A percentile compares a stretch with the other conserved stretches of the same genome.
phyloP scores from a whole-genome alignment of 2,797 vertebrate genomes.

The Euphonia xanthogaster region DNA sequence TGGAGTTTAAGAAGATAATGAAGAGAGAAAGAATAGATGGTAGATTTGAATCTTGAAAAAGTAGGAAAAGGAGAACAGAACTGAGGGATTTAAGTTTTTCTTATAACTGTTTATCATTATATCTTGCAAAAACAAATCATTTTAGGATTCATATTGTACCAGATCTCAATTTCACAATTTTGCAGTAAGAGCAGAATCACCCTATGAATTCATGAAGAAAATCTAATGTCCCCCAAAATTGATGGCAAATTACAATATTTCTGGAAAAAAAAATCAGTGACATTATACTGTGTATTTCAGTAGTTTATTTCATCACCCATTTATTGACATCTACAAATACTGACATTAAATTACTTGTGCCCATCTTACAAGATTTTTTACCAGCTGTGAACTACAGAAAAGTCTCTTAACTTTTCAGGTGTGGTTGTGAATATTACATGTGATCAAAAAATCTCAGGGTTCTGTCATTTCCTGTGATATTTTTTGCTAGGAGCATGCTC shows the following conservation, averaged over 20 bases:
- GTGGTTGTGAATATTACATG: not conserved
- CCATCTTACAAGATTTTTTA: not conserved
- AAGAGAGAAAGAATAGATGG: not conserved
- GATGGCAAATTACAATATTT: not conserved
- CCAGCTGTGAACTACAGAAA: not conserved
- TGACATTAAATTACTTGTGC: not conserved
- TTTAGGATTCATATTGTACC: not conserved
- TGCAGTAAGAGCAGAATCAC: not conserved
- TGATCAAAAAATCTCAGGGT: not conserved
- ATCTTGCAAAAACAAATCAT: not conserved
- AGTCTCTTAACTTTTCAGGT: not conserved
- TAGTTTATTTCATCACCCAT: not conserved
- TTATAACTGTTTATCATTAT: not conserved
- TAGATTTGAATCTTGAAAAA: not conserved
- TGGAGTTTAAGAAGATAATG: not conserved
- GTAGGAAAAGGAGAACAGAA: not conserved
- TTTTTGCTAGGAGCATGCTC: not conserved
- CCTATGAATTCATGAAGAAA: not conserved
- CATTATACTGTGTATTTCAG: not conserved
- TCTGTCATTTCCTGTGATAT: not conserved
- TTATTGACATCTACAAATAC: not conserved
- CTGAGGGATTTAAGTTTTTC: not conserved
- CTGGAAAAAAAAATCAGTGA: not conserved
- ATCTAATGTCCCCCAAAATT: not conserved
- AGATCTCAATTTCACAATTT: not conserved